These are phyloP conservation scores for Zygaena filipendulae DNA, from an alignment of 2,888 invertebrate genomes.

Conservation along the genomic window DNA sequence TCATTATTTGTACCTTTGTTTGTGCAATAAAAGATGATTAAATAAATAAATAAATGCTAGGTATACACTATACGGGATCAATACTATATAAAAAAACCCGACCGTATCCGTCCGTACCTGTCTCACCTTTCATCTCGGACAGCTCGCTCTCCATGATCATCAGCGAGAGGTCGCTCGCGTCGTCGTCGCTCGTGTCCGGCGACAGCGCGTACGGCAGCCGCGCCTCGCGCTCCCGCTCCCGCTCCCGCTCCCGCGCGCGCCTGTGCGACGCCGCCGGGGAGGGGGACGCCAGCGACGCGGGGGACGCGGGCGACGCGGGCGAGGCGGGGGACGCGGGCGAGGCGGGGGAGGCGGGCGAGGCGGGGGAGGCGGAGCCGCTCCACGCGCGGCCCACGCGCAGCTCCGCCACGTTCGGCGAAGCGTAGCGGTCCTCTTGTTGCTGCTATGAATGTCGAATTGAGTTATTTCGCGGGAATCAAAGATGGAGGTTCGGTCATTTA, in stretches of 20 bases:
- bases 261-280: conserved; percentile 77
- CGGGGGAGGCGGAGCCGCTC: conserved; percentile 43
- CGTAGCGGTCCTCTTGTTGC: conserved; percentile 55
- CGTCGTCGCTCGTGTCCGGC: conserved; percentile 93
- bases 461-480: too few relatives aligned
- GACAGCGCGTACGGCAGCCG: conserved; percentile 83
- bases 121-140: conserved; percentile 45
- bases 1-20: too few relatives aligned
- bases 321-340: conserved; percentile 74
- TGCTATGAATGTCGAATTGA: too few relatives aligned
- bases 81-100: too few relatives aligned
- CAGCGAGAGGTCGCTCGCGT: conserved; percentile 87
- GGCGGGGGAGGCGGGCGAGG: conserved; percentile 23
- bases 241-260: too few relatives aligned
- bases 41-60: too few relatives aligned
- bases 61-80: too few relatives aligned
- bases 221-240: conserved; percentile 10
- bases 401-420: conserved; percentile 61
- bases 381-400: conserved; percentile 46
- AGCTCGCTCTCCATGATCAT: conserved; percentile 77
- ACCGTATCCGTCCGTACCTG: too few relatives aligned
- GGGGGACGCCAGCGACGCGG: conserved; percentile 22
- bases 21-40: too few relatives aligned
- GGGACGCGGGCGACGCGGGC: conserved; percentile 43
- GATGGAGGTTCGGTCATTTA: not conserved